Base-by-base conservation (phyloP, 2,113 vertebrate genomes). In the Chionomys nivalis region DNA sequence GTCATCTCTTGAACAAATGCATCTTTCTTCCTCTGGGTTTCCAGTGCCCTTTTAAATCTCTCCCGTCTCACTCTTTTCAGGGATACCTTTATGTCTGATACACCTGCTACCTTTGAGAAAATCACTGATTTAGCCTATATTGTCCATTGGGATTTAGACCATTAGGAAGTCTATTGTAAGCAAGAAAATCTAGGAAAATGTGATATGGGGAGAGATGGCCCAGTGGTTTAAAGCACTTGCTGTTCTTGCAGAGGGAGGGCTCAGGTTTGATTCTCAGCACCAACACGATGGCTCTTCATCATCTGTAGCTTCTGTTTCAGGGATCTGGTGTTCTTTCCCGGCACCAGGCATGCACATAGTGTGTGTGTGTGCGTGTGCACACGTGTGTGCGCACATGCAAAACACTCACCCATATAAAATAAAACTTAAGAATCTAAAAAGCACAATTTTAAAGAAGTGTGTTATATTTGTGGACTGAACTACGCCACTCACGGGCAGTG, bases 351-450 rank as follows among this genome's bases (percentile, higher is more conserved):
- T 63, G 55, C 5, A 16, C 52, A 58, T 81, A 49, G 49, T 24
- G 21, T 55, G 31, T 52, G 9, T 19, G 47, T 36, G 77, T 55
- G 21, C 52, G 0, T 14, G 52, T 2, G 10, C 52, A 52, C 52
- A 55, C 14, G 28, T 3, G 28, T 78, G 14, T 33, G 44, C 5
- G 6, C 44, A 44, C 16, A 12, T 1, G 33, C 36, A 83, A 83
- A 83, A 83, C n/a, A 42, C 4, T n/a, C 33, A 81, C 16, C 23
- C 23, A 28, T 17, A 42, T 63, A 83, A 42, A 55, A 81, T 81
- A 12, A 81, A 83, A 63, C 39, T 42, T 83, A 83, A 82, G 52
- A 81, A 55, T 81, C 78, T 81, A 52, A 78, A 73, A 39, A 73
- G 39, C 17, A 21, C 8, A 39, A 23, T n/a, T 72, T 70, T 8